Evolutionary conservation across 1,140 invertebrate species (phyloP), one percentile per base, ranked within the genome.

Genomic region (Eriocheir sinensis): DNA sequence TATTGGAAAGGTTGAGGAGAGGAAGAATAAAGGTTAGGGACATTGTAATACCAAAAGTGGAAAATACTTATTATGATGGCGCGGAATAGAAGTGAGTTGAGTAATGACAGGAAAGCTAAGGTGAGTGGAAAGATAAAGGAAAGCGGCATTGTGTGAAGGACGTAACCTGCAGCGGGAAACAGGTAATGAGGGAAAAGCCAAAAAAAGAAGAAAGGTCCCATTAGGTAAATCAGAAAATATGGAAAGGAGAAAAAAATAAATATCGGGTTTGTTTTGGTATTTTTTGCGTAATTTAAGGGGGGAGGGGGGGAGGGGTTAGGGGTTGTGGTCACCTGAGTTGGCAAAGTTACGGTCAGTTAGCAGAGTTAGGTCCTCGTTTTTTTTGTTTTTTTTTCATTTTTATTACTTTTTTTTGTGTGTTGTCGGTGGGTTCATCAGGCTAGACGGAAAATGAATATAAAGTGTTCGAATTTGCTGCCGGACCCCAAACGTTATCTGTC

Each of bases 401-500:
- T 53, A 3, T 2, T 3, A 53, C 21, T 27, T 72, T n/a, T 72
- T 21, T 72, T 72, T 72, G n/a, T 17, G 21, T n/a, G 60, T 72
- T 72, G 60, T 72, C 60, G 60, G 60, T 72, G 60, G n/a, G 21
- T 72, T 72, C 60, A 72, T 72, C 60, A 72, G 60, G 60, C 60
- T 72, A 72, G 60, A 72, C 60, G 60, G 60, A 72, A 72, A 72
- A 72, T 72, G 60, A 72, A 72, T 72, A 72, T 72, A 72, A 72
- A 72, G 60, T 72, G 60, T 72, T 72, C 60, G n/a, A 72, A 72
- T 72, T 72, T 72, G 27, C 12, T 8, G 60, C 60, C 21, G 27
- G 12, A 4, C 8, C 21, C 60, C 60, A n/a, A 2, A n/a, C n/a
- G 60, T n/a, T n/a, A 72, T 72, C 60, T 72, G 60, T 72, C 60